Evolutionary conservation across 1,140 invertebrate species (phyloP).

Genomic region (Achroia grisella): DNA sequence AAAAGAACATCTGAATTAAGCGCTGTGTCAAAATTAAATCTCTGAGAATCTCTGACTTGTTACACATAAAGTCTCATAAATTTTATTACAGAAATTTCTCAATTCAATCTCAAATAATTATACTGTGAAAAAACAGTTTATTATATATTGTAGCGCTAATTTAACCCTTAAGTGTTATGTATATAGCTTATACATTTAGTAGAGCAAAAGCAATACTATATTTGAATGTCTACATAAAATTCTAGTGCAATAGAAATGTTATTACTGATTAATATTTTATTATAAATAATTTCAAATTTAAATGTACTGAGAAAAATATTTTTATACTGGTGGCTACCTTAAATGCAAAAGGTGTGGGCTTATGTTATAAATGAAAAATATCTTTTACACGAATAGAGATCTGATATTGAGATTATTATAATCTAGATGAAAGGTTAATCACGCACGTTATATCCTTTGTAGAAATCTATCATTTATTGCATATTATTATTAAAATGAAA

Average conservation of each 20-base stretch:
- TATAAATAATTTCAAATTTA: constrained; percentile 36
- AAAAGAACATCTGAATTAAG: too few species aligned
- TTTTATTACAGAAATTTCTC: background rate
- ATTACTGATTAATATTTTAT: constrained; percentile 63
- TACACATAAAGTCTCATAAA: background rate
- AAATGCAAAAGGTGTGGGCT: background rate
- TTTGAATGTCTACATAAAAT: constrained; percentile 36
- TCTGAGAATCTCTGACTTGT: constrained; percentile 17
- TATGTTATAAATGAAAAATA: constrained; percentile 12
- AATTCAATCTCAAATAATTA: background rate
- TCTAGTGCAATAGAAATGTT: constrained; percentile 68
- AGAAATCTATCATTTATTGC: constrained; percentile 22
- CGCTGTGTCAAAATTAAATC: constrained; percentile 1
- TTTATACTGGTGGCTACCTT: too few species aligned
- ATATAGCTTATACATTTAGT: constrained; percentile 40
- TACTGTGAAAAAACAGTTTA: background rate
- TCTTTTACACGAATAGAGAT: constrained; percentile 47
- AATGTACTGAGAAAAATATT: constrained; percentile 16
- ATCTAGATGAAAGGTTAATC: constrained; percentile 25
- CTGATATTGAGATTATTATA: constrained; percentile 67
- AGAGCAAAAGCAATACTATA: constrained; percentile 42
- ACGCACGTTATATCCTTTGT: constrained; percentile 23
- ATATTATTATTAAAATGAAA: constrained; percentile 3
- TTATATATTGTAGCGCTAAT: background rate
- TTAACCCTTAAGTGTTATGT: constrained; percentile 38